These are phyloP conservation scores for Pachyramphus minor DNA, from an alignment of 2,113 vertebrate species.

Conservation along the genomic window DNA sequence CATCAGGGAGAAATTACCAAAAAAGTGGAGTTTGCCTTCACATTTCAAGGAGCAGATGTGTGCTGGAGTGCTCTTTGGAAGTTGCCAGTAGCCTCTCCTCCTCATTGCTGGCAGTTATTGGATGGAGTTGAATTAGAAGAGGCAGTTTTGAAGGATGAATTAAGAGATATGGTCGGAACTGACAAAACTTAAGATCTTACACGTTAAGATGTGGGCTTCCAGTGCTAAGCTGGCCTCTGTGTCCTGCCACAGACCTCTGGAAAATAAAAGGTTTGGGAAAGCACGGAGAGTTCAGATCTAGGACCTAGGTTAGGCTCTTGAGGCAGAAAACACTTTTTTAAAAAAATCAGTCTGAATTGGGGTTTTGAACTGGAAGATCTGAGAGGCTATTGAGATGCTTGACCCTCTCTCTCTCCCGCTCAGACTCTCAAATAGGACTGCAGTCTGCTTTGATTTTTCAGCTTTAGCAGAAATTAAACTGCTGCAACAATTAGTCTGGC, in stretches of 20 bases:
- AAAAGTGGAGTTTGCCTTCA: neutral
- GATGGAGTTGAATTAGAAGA: neutral
- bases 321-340: neutral
- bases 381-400: neutral
- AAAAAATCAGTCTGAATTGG: neutral
- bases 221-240: fast-evolving
- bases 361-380: neutral
- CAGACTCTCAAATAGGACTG: neutral
- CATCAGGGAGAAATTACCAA: neutral
- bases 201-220: neutral
- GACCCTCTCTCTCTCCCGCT: neutral
- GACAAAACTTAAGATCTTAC: neutral
- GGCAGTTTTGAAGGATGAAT: neutral
- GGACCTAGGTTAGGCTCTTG: neutral
- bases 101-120: neutral
- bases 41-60: neutral
- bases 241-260: neutral
- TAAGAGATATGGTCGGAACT: neutral
- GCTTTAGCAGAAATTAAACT: neutral
- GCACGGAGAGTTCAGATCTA: neutral
- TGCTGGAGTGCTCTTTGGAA: neutral
- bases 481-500: neutral
- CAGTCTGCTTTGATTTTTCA: neutral
- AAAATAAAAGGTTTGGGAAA: neutral
- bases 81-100: neutral